Base-by-base conservation (phyloP, 2,797 vertebrate species). In the Urosaurus nigricauda region DNA sequence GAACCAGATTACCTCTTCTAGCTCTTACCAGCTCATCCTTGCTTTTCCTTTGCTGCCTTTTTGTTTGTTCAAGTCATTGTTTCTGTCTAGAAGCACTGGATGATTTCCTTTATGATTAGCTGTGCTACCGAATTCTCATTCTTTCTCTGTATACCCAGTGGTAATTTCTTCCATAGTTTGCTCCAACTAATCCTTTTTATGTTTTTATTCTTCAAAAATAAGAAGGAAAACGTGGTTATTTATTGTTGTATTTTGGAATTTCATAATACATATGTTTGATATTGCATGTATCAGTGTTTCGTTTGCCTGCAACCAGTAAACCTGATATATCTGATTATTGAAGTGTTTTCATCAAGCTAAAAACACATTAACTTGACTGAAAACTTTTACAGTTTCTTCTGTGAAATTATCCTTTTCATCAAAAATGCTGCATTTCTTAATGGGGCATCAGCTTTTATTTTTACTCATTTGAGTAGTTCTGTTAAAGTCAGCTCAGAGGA, bases 1-100 rank as follows among this genome's bases (percentile, higher is more conserved):
- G 68, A 95, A 91, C 43, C 83, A 47, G 32, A 90, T 93, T 89
- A 79, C 37, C 29, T 94, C 95, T 82, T 73, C 60, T 82, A 65
- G 43, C 5, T 60, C 26, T 83, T 93, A 85, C 95, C 87, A 88
- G 37, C 90, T 95, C 90, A 91, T 86, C 95, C 87, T 94, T 93
- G 79, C 71, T 90, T 92, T 94, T 79, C 88, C 94, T 90, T 91
- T 91, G 88, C 56, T 95, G 93, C 94, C 87, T 94, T 87, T 90
- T 82, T 32, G 77, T 95, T 88, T 84, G 3, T 93, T 92, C 84
- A 91, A n/a, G 1, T 90, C 88, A 90, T 89, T 83, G n/a, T 94
- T 89, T 81, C 91, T 85, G 63, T 94, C 90, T 89, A 73, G 70
- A 88, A 92, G 85, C 60, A 79, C 53, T 87, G 74, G 51, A 47